Conservation (phyloP, 35 echinoderm and acorn worm species). For the Patiria miniata region DNA sequence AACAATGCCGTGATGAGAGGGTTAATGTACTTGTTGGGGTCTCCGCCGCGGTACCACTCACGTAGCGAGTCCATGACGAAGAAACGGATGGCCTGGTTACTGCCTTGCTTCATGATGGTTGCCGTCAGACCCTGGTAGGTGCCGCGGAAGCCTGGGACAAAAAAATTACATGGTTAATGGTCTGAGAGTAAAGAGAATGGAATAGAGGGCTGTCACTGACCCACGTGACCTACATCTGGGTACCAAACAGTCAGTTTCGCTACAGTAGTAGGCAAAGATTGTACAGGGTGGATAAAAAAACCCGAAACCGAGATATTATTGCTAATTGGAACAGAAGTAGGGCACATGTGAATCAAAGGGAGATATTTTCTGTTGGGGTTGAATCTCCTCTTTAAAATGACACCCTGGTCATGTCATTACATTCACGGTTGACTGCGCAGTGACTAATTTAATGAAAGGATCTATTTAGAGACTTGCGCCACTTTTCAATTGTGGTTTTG, state of each 20-base stretch:
- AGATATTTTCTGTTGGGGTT: no score
- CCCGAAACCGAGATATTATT: no score
- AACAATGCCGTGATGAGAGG: constrained; percentile 75
- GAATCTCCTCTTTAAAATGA: no score
- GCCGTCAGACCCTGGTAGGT: constrained; percentile 96
- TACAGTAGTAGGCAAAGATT: no score
- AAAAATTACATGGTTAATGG: neutral
- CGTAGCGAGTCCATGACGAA: constrained; percentile 91
- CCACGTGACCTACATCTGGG: neutral
- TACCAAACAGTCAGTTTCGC: neutral
- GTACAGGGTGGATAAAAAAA: no score
- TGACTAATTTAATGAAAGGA: no score
- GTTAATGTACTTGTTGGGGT: constrained; percentile 81
- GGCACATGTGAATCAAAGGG: no score
- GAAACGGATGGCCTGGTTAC: constrained; percentile 98
- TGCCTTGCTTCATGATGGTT: constrained; percentile 97
- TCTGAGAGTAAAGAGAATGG: neutral
- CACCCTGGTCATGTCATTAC: no score
- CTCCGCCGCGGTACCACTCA: constrained; percentile 92
- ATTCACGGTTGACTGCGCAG: no score
- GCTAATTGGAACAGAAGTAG: no score
- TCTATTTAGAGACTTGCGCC: no score
- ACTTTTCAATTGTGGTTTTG: no score
- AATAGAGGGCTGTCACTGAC: neutral
- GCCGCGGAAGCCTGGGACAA: constrained; percentile 69